phyloP scores from a whole-genome alignment of 2,888 invertebrate species.

The Platycheirus rosarum region DNA sequence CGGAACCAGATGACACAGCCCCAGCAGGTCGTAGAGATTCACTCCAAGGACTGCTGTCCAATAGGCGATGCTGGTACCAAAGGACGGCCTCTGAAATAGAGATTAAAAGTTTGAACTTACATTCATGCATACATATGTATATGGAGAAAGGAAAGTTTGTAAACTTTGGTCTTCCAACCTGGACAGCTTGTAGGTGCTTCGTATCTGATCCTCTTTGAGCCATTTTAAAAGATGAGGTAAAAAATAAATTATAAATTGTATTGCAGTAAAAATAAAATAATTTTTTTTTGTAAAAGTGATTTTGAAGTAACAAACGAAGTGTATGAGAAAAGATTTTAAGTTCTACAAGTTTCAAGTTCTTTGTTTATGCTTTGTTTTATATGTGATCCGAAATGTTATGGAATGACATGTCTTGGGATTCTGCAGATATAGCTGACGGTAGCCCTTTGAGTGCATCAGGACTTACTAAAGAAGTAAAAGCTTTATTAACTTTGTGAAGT shows the following conservation, averaged over 20 bases:
- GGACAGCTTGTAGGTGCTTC: constrained; percentile 5
- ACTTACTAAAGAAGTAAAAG: too few species aligned
- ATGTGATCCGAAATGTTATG: too few species aligned
- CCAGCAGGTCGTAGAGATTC: constrained; percentile 76
- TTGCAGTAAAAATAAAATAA: neutral
- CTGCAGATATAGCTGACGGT: too few species aligned
- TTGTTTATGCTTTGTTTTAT: too few species aligned
- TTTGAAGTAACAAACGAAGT: neutral
- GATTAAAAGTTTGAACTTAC: constrained; percentile 4
- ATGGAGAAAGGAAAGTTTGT: neutral
- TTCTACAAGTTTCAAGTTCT: too few species aligned
- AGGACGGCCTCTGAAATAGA: constrained; percentile 35
- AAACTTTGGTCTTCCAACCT: constrained; percentile 11
- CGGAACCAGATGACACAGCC: constrained; percentile 76
- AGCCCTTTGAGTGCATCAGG: too few species aligned
- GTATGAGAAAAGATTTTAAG: too few species aligned
- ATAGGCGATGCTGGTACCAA: constrained; percentile 28
- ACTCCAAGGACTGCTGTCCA: constrained; percentile 76
- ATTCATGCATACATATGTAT: neutral
- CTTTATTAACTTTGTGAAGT: too few species aligned
- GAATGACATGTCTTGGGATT: too few species aligned
- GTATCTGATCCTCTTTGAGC: constrained; percentile 32
- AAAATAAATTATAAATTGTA: constrained; percentile 34
- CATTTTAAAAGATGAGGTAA: constrained; percentile 17
- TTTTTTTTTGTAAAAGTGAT: neutral